Evolutionary conservation across 2,888 invertebrate species (phyloP).

Genomic region (Platycheirus albimanus): DNA sequence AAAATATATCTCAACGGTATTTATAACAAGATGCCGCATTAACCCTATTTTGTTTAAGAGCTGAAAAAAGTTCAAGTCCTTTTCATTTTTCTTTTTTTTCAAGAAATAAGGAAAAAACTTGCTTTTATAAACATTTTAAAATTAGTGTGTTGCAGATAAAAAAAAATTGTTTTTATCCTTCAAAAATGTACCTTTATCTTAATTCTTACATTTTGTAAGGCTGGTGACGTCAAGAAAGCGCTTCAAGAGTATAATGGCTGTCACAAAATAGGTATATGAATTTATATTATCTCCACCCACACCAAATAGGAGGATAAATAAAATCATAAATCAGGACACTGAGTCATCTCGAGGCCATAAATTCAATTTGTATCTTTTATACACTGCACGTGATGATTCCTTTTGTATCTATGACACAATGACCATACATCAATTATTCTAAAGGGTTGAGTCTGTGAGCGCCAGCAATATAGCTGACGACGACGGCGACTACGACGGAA

Average conservation of each 20-base stretch:
- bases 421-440: conserved; percentile 49
- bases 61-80: not conserved
- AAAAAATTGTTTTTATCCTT: not conserved
- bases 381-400: conserved; percentile 52
- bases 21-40: not conserved
- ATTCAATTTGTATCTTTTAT: conserved; percentile 68
- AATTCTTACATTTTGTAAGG: too few species aligned
- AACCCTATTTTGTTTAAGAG: not conserved
- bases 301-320: conserved; percentile 9
- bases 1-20: not conserved
- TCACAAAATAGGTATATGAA: conserved; percentile 27
- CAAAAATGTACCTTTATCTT: not conserved
- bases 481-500: conserved; percentile 1
- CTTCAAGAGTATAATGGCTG: conserved; percentile 12
- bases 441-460: conserved; percentile 65
- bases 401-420: conserved; percentile 45
- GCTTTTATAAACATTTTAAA: too few species aligned
- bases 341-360: conserved; percentile 57
- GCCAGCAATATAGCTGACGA: too few species aligned
- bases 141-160: too few species aligned
- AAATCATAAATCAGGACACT: conserved; percentile 57
- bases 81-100: not conserved
- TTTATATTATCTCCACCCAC: conserved; percentile 6
- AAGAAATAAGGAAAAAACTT: too few species aligned
- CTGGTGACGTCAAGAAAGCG: not conserved